Base-by-base conservation (phyloP, 2,888 invertebrate species). In the Salticus scenicus region DNA sequence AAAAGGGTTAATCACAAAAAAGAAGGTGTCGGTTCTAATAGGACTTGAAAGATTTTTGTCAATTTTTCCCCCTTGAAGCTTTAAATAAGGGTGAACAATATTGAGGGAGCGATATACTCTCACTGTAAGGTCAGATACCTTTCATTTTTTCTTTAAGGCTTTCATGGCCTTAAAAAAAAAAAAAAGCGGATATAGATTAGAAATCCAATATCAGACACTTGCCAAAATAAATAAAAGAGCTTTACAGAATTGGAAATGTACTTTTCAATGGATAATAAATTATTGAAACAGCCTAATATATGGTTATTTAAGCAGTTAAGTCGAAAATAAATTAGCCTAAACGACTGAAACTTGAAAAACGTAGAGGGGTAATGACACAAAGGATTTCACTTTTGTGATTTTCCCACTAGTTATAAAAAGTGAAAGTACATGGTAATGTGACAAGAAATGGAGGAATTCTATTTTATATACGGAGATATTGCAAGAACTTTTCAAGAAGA, bases 1-100 rank as follows among this genome's bases (percentile, higher is more conserved):
- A 83, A 83, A 83, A 83, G 83, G 83, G 83, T 83, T 83, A 83
- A 83, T 83, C 66, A 72, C 37, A 72, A 83, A 72, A n/a, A 77
- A 76, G 72, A 76, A 72, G 83, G 47, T 71, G 41, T 51, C 33
- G 66, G 20, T 51, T 77, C 77, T 83, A 83, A 83, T 83, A 75
- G 83, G 42, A 51, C 30, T 31, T 47, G 47, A 27, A 31, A 63
- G 41, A 42, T 71, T 79, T 73, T 66, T 67, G 73, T 33, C 73
- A 28, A 37, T 30, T 41, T 71, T 41, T 41, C 30, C 71, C 24
- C 10, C 20, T 17, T 0, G 31, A n/a, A n/a, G 31, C 33, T n/a
- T 33, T 14, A 14, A 20, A 12, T 20, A 33, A 33, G 66, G 20
- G 33, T 67, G 33, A 31, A 67, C n/a, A 24, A 1, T 17, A 28